Evolutionary conservation across 37 sponge, comb jelly and placozoan species (phyloP), one percentile per base, ranked within the genome.

Genomic region (Spongia lamella): DNA sequence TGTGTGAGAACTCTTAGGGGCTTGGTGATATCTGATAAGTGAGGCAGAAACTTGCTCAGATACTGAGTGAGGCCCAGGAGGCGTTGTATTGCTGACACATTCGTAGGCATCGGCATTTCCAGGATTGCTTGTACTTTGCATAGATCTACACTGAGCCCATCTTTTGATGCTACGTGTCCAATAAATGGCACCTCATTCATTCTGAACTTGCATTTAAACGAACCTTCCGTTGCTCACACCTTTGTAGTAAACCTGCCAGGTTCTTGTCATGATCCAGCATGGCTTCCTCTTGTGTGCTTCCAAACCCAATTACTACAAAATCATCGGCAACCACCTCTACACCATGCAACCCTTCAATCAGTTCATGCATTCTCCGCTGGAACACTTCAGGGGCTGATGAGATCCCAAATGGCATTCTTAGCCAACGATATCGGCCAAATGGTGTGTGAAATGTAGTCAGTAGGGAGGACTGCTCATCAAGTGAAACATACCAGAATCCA

Each of bases 381-480:
- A 75, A 85, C 25, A 74, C 69, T 50, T 80, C 87, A 20, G 67
- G 76, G 16, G 87, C 81, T 21, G 77, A 76, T 26, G 29, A 53
- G 21, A 86, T 64, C 16, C 87, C 87, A 39, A 85, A 85, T 9
- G 84, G 79, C 25, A 79, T 37, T 27, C 79, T 27, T 33, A 29
- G 32, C 53, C 40, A 85, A 11, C 76, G 17, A n/a, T n/a, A n/a
- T n/a, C n/a, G n/a, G n/a, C n/a, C n/a, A n/a, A n/a, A n/a, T n/a
- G n/a, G n/a, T n/a, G 81, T 84, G 49, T 74, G 73, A 76, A 89
- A 89, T 55, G 84, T 89, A 30, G 78, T 75, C 47, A 86, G 76
- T 16, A 52, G 53, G 22, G 36, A 30, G 21, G 73, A 67, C 34
- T 19, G 53, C 27, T 56, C 57, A 20, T 65, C 65, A 19, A 86